Evolutionary conservation across 1,140 invertebrate species (phyloP), one percentile per base, ranked within the genome.

Genomic region (Calycopis cecrops): DNA sequence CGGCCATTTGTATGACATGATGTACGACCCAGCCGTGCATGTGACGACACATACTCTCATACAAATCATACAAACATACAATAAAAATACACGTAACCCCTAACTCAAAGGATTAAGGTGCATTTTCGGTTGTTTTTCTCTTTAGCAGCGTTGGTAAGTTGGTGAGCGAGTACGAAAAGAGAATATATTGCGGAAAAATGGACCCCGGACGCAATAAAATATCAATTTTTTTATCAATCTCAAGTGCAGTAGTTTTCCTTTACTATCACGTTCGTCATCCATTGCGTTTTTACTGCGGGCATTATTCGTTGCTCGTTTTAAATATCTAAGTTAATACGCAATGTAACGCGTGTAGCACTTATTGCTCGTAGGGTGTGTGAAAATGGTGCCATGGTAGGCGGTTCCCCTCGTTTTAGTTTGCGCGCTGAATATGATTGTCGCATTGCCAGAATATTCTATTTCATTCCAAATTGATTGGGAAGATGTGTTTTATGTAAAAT

Each of bases 171-270:
- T 44, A 69, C 71, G 69, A 69, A 73, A 69, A 71, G 65, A 72
- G 73, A 77, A 82, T 85, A 83, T 82, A 82, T 79, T 64, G 71
- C 72, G 63, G 63, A 79, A 80, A 77, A 81, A 72, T 76, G 76
- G 78, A 78, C 70, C 71, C 74, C 60, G 68, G 69, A 71, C 70
- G 81, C 71, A 81, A 85, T 85, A 85, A 79, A 85, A 85, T 85
- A 82, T 81, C 81, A 85, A 82, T 85, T 85, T 81, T 80, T 83
- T 79, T 69, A 67, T 51, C 65, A 33, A 44, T 44, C 14, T 17
- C 3, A 44, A 16, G n/a, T 44, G 14, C 14, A 16, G 40, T 44
- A 35, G n/a, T 4, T 3, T n/a, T 11, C 48, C 37, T 35, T 12
- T 17, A 14, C 35, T 8, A 0, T 33, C 8, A 33, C 1, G 0